Base-by-base conservation (phyloP, 2,113 vertebrate species). In the Pseudonaja textilis region DNA sequence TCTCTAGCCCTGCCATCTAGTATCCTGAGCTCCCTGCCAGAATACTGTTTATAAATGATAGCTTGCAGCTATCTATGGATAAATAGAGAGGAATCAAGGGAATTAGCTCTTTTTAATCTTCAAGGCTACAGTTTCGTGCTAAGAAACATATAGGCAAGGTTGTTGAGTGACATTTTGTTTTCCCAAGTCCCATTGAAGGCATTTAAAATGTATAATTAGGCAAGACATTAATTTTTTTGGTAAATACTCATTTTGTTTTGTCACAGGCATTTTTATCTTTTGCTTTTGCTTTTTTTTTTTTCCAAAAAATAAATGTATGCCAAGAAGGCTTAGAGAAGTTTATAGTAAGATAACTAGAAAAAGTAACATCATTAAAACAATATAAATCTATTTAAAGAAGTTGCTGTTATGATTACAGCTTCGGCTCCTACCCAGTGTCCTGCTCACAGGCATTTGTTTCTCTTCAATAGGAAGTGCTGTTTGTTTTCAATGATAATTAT, bases 31-130 rank as follows among this genome's bases (percentile, higher is more conserved):
- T 96, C 96, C 95, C 92, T 94, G 96, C 93, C 89, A 93, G 91
- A 94, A 93, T 92, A 93, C 92, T 95, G 94, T 97, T 97, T 96
- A 95, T 97, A 97, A 95, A 95, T 95, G 92, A 95, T 98, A 94
- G 94, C 96, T 97, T 85, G 87, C 94, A 97, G 97, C 96, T 95
- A 94, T 93, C 89, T 92, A 52, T 93, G 94, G 95, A 95, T 95
- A 96, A 96, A 87, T 89, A 96, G 95, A 96, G 88, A 94, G 45
- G 93, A 97, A 95, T 93, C 94, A 94, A 93, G 96, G 95, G 93
- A 96, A 97, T 97, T 92, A 95, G 96, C 94, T 90, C 95, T 96
- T 95, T 93, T 94, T 96, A 96, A 94, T 96, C 95, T 59, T 0
- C 0, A n/a, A 92, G 95, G 23, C 93, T 96, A 61, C 94, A 94